Percentiles rank a stretch among this genome's conserved stretches.
These are phyloP conservation scores for Drosophila demipolita DNA, from an alignment of 2,888 invertebrate genomes.

Conservation along the genomic window DNA sequence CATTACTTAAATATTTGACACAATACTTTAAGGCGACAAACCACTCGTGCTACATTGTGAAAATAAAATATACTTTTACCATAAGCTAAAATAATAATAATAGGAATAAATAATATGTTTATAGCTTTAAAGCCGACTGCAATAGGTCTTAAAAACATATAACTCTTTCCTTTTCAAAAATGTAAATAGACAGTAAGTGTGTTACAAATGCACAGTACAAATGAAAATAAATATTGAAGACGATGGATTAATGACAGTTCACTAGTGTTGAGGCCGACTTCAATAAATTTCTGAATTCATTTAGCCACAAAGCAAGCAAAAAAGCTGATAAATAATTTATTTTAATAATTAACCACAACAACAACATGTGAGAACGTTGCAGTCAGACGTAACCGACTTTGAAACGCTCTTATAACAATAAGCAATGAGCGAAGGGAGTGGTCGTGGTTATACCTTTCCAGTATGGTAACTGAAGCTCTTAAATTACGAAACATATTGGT, in stretches of 20 bases:
- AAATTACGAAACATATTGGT: neutral
- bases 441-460: neutral
- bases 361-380: neutral
- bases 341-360: neutral
- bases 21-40: constrained; percentile 19
- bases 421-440: neutral
- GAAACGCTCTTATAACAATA: neutral
- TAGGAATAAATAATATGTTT: constrained; percentile 18
- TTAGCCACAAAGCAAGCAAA: neutral
- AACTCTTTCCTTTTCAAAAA: neutral
- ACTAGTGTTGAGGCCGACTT: neutral
- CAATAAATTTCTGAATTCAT: neutral
- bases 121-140: neutral
- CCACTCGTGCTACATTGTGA: constrained; percentile 66
- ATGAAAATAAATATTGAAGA: constrained; percentile 1
- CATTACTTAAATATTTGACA: neutral
- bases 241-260: neutral
- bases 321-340: neutral
- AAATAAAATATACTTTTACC: constrained; percentile 71
- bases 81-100: constrained; percentile 45
- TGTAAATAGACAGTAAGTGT: neutral
- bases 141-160: neutral
- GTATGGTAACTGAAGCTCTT: neutral
- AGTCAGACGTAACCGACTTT: neutral
- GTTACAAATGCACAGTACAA: neutral